Evolutionary conservation across 2,797 vertebrate species (phyloP).

Genomic region (Hapalemur alaotrensis): DNA sequence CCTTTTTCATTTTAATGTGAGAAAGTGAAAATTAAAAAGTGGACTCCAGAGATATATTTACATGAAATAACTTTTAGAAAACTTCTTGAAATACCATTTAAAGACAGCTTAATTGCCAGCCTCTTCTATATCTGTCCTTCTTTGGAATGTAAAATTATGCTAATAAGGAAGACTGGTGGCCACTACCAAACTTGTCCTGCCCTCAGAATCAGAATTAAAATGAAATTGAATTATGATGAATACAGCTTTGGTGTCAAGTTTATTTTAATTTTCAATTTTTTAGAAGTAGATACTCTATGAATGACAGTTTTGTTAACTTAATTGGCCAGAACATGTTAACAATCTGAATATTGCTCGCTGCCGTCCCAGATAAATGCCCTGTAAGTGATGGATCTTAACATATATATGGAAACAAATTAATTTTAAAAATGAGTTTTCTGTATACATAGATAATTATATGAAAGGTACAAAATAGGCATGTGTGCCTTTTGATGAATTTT

Average conservation of each 20-base stretch:
- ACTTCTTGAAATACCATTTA: constrained; percentile 39
- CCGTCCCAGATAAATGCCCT: background rate
- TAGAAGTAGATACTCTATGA: constrained; percentile 4
- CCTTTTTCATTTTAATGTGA: background rate
- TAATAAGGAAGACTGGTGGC: background rate
- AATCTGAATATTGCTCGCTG: constrained; percentile 3
- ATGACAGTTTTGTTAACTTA: constrained; percentile 55
- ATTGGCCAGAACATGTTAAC: constrained; percentile 43
- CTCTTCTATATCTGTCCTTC: background rate
- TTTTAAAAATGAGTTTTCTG: background rate
- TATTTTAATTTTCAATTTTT: constrained; percentile 50
- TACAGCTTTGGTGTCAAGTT: constrained; percentile 46
- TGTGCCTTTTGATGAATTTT: background rate
- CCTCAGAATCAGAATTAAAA: constrained; percentile 47
- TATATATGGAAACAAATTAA: background rate
- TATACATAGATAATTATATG: background rate
- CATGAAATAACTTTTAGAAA: background rate
- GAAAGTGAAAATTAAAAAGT: background rate
- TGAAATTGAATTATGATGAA: constrained; percentile 32
- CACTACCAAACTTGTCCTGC: background rate
- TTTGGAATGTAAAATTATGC: constrained; percentile 11
- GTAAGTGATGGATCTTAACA: background rate
- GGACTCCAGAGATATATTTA: background rate
- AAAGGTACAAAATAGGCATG: background rate
- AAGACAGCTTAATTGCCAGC: background rate